phyloP scores from a whole-genome alignment of 1,140 invertebrate species.

The Brachionus calyciflorus region DNA sequence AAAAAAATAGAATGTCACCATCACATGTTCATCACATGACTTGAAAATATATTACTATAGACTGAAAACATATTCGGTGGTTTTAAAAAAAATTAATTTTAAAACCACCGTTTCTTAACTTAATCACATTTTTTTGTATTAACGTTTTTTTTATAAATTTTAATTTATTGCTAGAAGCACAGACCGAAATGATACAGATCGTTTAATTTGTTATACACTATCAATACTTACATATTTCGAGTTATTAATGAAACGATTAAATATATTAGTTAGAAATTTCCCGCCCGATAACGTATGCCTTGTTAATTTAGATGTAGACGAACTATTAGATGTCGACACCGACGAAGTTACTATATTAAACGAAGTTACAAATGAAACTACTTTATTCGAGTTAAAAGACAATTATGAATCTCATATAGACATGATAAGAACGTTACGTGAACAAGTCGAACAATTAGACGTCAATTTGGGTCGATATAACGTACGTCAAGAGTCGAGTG shows the following conservation, averaged over 20 bases:
- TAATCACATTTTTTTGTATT: too few relatives aligned
- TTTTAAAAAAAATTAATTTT: too few relatives aligned
- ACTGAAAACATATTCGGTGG: too few relatives aligned
- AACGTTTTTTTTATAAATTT: too few relatives aligned
- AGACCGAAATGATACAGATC: background rate
- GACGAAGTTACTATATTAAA: background rate
- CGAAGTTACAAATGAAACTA: background rate
- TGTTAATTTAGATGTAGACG: background rate
- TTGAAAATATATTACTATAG: too few relatives aligned
- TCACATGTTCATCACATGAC: too few relatives aligned
- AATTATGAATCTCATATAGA: background rate
- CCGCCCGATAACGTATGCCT: background rate
- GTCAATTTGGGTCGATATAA: constrained; percentile 15
- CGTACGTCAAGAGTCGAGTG: background rate
- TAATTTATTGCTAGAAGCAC: background rate
- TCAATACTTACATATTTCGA: background rate
- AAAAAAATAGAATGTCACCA: too few relatives aligned
- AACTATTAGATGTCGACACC: background rate
- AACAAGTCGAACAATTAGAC: constrained; percentile 14
- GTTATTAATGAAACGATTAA: background rate
- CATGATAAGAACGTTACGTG: background rate
- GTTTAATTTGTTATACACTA: background rate
- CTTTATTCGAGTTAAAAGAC: background rate
- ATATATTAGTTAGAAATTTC: background rate
- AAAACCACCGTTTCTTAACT: too few relatives aligned